A percentile compares a stretch with the other conserved stretches of the same genome.
Conservation (phyloP, 2,888 invertebrate genomes). For the Phragmatobia fuliginosa region DNA sequence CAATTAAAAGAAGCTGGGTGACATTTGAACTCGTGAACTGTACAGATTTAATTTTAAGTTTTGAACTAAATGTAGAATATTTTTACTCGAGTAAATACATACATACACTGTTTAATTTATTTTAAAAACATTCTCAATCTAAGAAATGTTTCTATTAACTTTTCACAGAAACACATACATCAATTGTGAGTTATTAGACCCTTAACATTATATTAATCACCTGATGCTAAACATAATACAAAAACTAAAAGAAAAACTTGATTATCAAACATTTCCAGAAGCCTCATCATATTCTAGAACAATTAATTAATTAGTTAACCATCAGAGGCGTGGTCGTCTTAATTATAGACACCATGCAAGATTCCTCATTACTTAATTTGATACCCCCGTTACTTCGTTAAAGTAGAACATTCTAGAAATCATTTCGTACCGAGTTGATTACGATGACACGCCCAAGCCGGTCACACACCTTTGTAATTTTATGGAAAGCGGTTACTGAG, state of each 20-base stretch:
- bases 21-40: not conserved
- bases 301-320: constrained; percentile 6
- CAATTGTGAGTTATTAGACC: not conserved
- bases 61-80: not conserved
- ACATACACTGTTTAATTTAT: too few relatives aligned
- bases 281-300: not conserved
- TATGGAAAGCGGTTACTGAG: constrained; percentile 17
- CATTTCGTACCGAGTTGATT: constrained; percentile 15
- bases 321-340: constrained; percentile 9
- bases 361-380: constrained; percentile 24
- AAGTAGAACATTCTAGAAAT: constrained; percentile 8
- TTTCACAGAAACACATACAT: not conserved
- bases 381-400: constrained; percentile 12
- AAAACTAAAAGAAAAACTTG: not conserved
- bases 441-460: constrained; percentile 14
- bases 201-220: not conserved
- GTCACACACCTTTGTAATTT: constrained; percentile 28
- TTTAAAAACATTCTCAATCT: not conserved
- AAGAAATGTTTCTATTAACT: not conserved
- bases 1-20: not conserved
- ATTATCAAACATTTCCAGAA: not conserved
- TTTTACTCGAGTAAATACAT: not conserved
- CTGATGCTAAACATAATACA: not conserved
- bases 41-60: not conserved
- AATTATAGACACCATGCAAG: constrained; percentile 17